These are phyloP conservation scores for Eudyptes chrysolophus DNA, from an alignment of 2,113 vertebrate genomes.

Conservation along the genomic window DNA sequence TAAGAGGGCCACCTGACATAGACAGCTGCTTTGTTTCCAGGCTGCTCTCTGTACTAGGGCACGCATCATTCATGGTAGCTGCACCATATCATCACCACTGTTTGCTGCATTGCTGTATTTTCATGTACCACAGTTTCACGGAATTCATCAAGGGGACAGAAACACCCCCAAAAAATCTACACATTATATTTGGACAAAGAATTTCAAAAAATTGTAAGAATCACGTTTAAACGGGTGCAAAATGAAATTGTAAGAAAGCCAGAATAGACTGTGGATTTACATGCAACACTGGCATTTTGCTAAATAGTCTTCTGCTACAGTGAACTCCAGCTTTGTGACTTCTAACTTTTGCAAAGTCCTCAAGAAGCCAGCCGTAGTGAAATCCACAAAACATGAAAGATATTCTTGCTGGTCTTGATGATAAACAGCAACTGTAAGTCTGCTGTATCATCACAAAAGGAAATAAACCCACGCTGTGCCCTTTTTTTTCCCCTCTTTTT, in stretches of 20 bases:
- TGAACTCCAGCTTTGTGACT: neutral
- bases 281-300: neutral
- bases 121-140: accelerated
- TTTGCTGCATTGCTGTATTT: neutral
- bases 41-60: neutral
- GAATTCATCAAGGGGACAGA: neutral
- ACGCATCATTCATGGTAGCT: accelerated
- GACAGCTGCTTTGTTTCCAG: neutral
- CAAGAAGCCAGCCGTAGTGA: neutral
- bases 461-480: neutral
- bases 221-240: neutral
- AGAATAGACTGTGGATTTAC: neutral
- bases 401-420: neutral
- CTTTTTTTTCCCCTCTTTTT: no score
- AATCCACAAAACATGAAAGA: neutral
- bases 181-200: neutral
- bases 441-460: neutral
- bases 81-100: neutral
- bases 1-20: neutral
- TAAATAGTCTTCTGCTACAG: neutral
- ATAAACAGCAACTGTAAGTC: neutral
- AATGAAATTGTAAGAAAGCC: neutral
- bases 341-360: neutral
- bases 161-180: neutral
- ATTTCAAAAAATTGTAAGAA: accelerated